A percentile compares a stretch with the other conserved stretches of the same genome.
Conservation (phyloP, 2,888 invertebrate genomes). For the Dicycla oo region DNA sequence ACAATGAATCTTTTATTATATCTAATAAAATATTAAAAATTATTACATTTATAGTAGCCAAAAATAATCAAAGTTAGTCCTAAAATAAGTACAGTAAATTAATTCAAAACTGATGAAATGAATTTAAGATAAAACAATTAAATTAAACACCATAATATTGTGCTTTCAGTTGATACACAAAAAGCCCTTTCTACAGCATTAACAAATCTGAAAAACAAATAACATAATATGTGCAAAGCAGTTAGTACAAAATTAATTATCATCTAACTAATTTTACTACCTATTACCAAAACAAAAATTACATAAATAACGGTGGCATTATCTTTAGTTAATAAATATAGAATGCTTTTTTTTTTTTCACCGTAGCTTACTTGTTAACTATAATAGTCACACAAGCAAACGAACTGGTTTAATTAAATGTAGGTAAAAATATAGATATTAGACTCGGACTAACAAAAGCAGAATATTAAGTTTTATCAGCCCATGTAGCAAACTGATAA, state of each 20-base stretch:
- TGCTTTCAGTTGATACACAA: slow-evolving; percentile 33
- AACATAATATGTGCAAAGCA: slow-evolving; percentile 47
- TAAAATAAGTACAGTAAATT: neutral
- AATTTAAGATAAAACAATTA: slow-evolving; percentile 1
- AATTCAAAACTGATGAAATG: no score
- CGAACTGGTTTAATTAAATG: neutral
- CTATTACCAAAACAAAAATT: slow-evolving; percentile 35
- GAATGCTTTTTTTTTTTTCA: no score
- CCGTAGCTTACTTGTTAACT: neutral
- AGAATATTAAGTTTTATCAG: neutral
- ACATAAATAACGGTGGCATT: slow-evolving; percentile 14
- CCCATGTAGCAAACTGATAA: neutral
- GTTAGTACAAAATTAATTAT: slow-evolving; percentile 48
- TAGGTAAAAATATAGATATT: no score
- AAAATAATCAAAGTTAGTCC: slow-evolving; percentile 12
- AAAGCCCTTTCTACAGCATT: slow-evolving; percentile 61
- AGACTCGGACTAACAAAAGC: neutral
- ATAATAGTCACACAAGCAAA: neutral
- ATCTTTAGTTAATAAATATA: no score
- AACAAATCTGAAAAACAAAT: slow-evolving; percentile 51
- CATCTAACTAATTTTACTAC: slow-evolving; percentile 33
- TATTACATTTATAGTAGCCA: neutral
- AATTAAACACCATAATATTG: slow-evolving; percentile 11
- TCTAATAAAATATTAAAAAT: neutral
- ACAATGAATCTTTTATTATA: neutral